Evolutionary conservation across 2,797 vertebrate species (phyloP), one percentile per base, ranked within the genome.

Genomic region (Epinephelus malabaricus): DNA sequence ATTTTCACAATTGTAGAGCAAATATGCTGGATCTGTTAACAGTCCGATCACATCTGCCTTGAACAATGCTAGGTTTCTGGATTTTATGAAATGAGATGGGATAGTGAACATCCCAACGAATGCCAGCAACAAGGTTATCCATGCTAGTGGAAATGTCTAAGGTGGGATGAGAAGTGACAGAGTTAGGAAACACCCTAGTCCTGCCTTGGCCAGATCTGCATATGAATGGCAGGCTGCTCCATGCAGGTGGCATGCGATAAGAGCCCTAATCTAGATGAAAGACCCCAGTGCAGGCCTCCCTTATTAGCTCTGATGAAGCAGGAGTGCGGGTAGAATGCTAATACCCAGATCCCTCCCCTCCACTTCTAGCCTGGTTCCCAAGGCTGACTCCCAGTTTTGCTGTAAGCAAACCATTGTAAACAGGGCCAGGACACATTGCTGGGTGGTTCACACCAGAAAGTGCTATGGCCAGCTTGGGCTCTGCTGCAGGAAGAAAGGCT

Each of bases 211-310:
- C 40, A 81, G 75, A 94, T 95, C 92, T 94, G 87, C 90, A 94
- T 93, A 92, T 93, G 87, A 94, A 92, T 93, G 91, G 91, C 91
- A 88, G 85, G 68, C 81, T 82, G 89, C 86, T 89, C 84, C 87
- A 85, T 92, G 86, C 94, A 95, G 91, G 91, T 95, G 91, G 92
- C 89, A 90, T 92, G 92, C 47, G 92, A 94, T 94, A 94, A 94
- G 91, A 90, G 79, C 82, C 85, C 86, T 94, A 93, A 95, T 95
- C 91, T 93, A 92, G 90, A 93, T 94, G 88, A 95, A 93, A 92
- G 89, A 86, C 87, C 84, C 73, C 10, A 3, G 86, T 90, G 91
- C 90, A 91, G 90, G 88, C 88, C 91, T 91, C 88, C 83, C 86
- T 86, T 92, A 93, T 95, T 94, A 95, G 90, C 89, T 78, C 67